phyloP scores from a whole-genome alignment of 2,113 vertebrate species.

The Nothocercus julius region DNA sequence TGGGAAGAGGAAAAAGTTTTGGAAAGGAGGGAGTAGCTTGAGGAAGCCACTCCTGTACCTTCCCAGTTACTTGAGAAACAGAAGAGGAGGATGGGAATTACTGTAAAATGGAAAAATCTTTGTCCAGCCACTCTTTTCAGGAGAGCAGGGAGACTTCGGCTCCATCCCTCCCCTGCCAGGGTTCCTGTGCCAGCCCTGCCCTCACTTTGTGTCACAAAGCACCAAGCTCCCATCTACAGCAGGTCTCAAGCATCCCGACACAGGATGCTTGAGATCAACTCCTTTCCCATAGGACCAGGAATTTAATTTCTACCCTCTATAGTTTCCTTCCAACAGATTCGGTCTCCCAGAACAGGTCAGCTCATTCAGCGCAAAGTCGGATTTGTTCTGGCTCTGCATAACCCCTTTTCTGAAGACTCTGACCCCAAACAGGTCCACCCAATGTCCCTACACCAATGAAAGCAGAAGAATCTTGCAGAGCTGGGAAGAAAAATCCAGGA shows the following conservation, averaged over 20 bases:
- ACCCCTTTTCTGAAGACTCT: background rate
- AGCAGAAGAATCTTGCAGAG: background rate
- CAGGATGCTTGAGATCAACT: background rate
- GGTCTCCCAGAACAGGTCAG: accelerated
- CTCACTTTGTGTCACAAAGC: background rate
- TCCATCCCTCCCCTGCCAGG: background rate
- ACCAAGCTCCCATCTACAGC: background rate
- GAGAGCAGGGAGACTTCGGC: background rate
- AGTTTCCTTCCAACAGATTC: background rate
- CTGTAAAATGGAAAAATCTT: background rate
- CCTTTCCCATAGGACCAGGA: background rate
- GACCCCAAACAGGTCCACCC: background rate
- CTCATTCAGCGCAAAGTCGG: background rate
- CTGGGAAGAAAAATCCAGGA: background rate
- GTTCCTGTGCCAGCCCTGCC: background rate
- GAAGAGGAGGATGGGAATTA: accelerated
- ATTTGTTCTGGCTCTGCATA: background rate
- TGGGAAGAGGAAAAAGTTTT: accelerated
- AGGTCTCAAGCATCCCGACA: background rate
- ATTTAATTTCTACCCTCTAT: background rate
- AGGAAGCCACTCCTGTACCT: background rate
- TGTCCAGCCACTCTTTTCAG: background rate
- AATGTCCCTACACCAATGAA: background rate
- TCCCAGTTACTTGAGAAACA: background rate
- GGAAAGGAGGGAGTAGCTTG: background rate